Percentiles rank a stretch among this genome's conserved stretches.
Conservation (phyloP, 2,797 vertebrate species). For the Podarcis lilfordi region DNA sequence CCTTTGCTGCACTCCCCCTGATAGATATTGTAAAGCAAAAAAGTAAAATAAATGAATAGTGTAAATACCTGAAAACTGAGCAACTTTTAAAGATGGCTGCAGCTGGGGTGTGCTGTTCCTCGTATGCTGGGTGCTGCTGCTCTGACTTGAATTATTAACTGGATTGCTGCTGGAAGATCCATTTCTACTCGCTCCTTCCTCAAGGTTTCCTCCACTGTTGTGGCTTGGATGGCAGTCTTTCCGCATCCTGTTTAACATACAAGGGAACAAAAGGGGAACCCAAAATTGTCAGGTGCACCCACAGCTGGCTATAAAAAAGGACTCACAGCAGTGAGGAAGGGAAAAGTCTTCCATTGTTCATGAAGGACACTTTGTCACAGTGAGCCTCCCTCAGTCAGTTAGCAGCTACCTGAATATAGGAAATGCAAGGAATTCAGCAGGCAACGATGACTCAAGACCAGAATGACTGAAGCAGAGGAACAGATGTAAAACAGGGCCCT, state of each 20-base stretch:
- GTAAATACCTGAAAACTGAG: slow-evolving; percentile 72
- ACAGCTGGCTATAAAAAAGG: not conserved
- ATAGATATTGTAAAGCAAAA: not conserved
- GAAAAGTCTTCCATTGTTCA: not conserved
- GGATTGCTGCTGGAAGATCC: slow-evolving; percentile 78
- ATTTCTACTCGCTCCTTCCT: slow-evolving; percentile 86
- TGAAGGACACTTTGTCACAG: not conserved
- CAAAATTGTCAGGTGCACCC: not conserved
- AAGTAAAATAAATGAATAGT: not conserved
- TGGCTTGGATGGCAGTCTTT: slow-evolving; percentile 92
- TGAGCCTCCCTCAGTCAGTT: not conserved
- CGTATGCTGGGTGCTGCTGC: slow-evolving; percentile 83
- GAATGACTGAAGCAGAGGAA: not conserved
- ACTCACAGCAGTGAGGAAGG: not conserved
- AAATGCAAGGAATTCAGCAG: not conserved
- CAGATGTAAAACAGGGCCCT: not conserved
- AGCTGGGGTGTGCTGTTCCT: slow-evolving; percentile 73
- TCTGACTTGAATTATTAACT: slow-evolving; percentile 86
- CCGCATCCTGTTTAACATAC: slow-evolving; percentile 81
- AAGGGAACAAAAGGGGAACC: not conserved
- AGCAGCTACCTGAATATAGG: not conserved
- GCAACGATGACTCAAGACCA: not conserved
- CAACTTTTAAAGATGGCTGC: slow-evolving; percentile 62
- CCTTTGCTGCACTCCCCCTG: not conserved
- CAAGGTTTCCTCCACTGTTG: slow-evolving; percentile 84